These are phyloP conservation scores for Bucco capensis DNA, from an alignment of 2,113 vertebrate species.

Conservation along the genomic window DNA sequence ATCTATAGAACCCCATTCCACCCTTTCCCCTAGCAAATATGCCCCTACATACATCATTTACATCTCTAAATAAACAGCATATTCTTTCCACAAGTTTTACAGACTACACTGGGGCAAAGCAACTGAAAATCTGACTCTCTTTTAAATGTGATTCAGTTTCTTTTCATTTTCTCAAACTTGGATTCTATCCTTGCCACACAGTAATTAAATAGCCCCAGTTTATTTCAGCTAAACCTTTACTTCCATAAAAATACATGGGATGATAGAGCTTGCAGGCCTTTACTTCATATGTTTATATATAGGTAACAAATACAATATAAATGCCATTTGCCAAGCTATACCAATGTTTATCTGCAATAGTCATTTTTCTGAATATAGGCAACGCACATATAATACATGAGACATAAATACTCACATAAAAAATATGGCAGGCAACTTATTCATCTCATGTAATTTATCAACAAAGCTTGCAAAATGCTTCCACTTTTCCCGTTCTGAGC, in stretches of 20 bases:
- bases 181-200: not conserved
- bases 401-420: slow-evolving; percentile 68
- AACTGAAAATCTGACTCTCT: not conserved
- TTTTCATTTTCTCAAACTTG: not conserved
- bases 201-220: not conserved
- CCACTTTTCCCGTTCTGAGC: not conserved
- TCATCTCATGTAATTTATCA: slow-evolving; percentile 60
- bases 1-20: not conserved
- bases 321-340: not conserved
- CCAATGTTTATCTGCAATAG: not conserved
- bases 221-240: not conserved
- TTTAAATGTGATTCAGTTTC: not conserved
- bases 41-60: not conserved
- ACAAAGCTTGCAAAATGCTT: slow-evolving; percentile 51
- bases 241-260: not conserved
- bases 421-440: slow-evolving; percentile 70
- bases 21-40: not conserved
- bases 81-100: not conserved
- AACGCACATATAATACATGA: not conserved
- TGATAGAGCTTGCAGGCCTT: not conserved
- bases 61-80: not conserved
- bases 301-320: not conserved
- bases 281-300: not conserved
- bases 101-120: not conserved
- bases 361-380: not conserved